These are phyloP conservation scores for Mastomys natalensis DNA, from an alignment of 2,113 vertebrate species.

Conservation along the genomic window DNA sequence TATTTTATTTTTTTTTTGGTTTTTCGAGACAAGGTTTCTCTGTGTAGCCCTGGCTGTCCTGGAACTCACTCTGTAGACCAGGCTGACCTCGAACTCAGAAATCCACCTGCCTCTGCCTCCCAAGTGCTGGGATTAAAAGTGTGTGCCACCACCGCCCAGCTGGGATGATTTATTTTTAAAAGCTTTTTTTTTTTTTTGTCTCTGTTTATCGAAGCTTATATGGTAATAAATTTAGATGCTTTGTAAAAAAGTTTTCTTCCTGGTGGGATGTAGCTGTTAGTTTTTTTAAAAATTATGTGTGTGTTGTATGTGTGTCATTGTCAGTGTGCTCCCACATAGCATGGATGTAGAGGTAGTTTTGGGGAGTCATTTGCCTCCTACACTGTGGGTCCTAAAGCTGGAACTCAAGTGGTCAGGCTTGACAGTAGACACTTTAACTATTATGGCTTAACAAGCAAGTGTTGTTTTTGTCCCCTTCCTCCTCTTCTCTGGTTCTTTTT, in stretches of 20 bases:
- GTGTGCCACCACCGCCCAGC: too few species aligned
- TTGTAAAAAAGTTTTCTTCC: slow-evolving; percentile 28
- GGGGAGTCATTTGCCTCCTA: not conserved
- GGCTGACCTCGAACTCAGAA: too few species aligned
- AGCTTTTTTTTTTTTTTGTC: not conserved
- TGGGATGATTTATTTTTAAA: not conserved
- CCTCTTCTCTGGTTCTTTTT: not conserved
- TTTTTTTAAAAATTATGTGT: not conserved
- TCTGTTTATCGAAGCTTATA: slow-evolving; percentile 25
- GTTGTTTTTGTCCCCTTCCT: not conserved
- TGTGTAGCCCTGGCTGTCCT: too few species aligned
- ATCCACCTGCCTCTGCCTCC: too few species aligned
- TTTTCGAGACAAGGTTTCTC: too few species aligned
- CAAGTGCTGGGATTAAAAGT: too few species aligned
- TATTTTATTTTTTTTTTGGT: too few species aligned
- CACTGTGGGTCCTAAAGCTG: not conserved
- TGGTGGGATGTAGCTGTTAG: not conserved
- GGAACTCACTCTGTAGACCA: too few species aligned
- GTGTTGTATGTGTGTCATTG: not conserved
- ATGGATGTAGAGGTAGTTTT: not conserved
- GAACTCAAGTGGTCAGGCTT: not conserved
- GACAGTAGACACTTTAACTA: not conserved
- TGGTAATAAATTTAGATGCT: slow-evolving; percentile 37
- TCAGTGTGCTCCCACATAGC: not conserved
- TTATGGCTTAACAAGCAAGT: not conserved